Conservation (phyloP, 2,797 vertebrate genomes). For the Bradypus variegatus region DNA sequence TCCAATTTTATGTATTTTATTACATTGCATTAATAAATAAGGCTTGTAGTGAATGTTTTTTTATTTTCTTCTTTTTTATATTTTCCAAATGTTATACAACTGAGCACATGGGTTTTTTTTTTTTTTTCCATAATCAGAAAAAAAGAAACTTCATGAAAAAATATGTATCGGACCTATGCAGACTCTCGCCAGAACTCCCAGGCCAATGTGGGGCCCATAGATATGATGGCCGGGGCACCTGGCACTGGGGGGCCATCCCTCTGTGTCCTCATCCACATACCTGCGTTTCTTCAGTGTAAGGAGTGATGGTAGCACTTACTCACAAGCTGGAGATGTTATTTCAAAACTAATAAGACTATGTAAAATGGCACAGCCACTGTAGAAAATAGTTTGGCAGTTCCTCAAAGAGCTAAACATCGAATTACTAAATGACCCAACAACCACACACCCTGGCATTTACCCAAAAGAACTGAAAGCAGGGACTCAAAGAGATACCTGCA, state of each 20-base stretch:
- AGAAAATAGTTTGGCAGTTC: background rate
- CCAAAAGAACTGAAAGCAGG: background rate
- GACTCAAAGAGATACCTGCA: background rate
- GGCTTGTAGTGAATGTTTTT: background rate
- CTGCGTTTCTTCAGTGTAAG: too few species aligned
- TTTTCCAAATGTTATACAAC: conserved; percentile 40
- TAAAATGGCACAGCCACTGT: background rate
- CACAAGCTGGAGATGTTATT: background rate
- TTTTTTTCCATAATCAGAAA: background rate
- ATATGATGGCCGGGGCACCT: background rate
- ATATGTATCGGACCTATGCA: background rate
- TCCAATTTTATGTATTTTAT: conserved; percentile 34
- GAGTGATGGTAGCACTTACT: too few species aligned
- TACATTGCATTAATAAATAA: conserved; percentile 38
- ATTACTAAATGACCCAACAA: background rate
- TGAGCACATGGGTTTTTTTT: background rate
- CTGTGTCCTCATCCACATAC: too few species aligned
- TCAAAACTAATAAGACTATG: too few species aligned
- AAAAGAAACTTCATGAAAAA: background rate
- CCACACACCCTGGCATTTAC: background rate
- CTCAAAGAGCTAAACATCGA: background rate
- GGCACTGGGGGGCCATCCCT: background rate
- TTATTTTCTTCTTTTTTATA: conserved; percentile 17
- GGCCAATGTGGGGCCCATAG: too few species aligned
- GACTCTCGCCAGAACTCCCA: background rate